Percentiles rank a stretch among this genome's conserved stretches.
Conservation (phyloP, 2,888 invertebrate species). For the Drosophila mimetica region DNA sequence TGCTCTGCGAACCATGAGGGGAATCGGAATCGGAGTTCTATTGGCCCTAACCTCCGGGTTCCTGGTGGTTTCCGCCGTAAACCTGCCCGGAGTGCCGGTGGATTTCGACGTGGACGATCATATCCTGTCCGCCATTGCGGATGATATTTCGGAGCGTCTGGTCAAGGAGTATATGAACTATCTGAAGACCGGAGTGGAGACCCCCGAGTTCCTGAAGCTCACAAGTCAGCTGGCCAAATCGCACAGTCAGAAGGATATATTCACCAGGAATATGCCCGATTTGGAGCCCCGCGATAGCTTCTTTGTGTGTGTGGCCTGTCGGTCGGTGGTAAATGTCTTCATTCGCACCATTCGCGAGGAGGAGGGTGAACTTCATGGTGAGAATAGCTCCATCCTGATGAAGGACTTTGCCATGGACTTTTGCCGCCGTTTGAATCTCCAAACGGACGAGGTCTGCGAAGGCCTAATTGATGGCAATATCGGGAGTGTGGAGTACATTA, state of each 20-base stretch:
- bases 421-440: constrained; percentile 86
- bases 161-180: constrained; percentile 74
- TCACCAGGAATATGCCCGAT: constrained; percentile 65
- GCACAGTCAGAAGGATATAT: constrained; percentile 75
- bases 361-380: constrained; percentile 82
- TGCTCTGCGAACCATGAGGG: constrained; percentile 51
- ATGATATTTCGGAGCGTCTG: constrained; percentile 68
- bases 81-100: constrained; percentile 68
- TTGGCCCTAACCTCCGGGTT: constrained; percentile 41
- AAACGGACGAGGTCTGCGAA: constrained; percentile 87
- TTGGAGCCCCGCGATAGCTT: constrained; percentile 68
- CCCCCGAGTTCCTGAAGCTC: constrained; percentile 61
- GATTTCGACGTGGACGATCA: constrained; percentile 63
- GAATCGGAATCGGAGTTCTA: constrained; percentile 40
- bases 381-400: constrained; percentile 74
- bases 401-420: constrained; percentile 84
- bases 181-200: constrained; percentile 74
- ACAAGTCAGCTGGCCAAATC: constrained; percentile 73
- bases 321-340: constrained; percentile 68
- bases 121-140: constrained; percentile 71
- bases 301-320: constrained; percentile 76
- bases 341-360: constrained; percentile 85
- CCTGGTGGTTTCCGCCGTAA: constrained; percentile 56
- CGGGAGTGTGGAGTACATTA: constrained; percentile 87
- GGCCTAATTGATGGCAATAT: constrained; percentile 87